Conservation (phyloP, 92 coral and sea anemone species). For the Ricordea florida region DNA sequence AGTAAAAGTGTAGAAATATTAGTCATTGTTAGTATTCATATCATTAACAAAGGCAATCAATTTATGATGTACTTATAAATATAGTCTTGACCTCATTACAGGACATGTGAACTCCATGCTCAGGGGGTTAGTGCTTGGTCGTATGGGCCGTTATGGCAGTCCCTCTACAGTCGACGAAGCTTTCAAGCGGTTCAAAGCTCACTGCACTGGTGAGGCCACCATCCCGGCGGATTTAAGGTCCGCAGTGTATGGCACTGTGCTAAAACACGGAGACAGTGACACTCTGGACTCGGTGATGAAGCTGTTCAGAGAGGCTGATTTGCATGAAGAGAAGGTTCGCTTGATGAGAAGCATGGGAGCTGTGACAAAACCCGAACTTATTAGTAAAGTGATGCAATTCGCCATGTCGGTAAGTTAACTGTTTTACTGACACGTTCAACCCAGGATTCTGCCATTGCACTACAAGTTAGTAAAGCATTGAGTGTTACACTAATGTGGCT, state of each 20-base stretch:
- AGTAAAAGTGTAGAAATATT: too few species aligned
- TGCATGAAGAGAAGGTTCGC: constrained; percentile 93
- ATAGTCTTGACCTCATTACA: neutral
- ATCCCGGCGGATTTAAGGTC: constrained; percentile 92
- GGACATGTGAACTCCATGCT: constrained; percentile 95
- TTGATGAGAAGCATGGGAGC: constrained; percentile 95
- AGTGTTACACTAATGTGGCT: neutral
- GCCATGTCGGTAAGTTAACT: constrained; percentile 79
- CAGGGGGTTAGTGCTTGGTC: constrained; percentile 84
- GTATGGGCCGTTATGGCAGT: constrained; percentile 87
- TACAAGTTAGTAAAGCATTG: too few species aligned
- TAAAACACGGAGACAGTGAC: constrained; percentile 75
- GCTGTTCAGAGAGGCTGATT: constrained; percentile 86
- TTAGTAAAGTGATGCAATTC: constrained; percentile 86
- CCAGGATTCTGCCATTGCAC: neutral
- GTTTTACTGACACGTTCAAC: neutral
- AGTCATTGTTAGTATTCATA: too few species aligned
- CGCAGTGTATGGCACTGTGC: constrained; percentile 90
- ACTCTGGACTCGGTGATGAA: constrained; percentile 80
- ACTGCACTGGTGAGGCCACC: constrained; percentile 79
- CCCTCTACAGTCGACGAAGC: constrained; percentile 83
- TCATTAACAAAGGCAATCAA: too few species aligned
- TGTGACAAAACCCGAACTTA: constrained; percentile 84
- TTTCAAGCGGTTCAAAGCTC: constrained; percentile 78
- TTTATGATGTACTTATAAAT: too few species aligned